Conservation (phyloP, 2,888 invertebrate genomes). For the Zele albiditarsus region DNA sequence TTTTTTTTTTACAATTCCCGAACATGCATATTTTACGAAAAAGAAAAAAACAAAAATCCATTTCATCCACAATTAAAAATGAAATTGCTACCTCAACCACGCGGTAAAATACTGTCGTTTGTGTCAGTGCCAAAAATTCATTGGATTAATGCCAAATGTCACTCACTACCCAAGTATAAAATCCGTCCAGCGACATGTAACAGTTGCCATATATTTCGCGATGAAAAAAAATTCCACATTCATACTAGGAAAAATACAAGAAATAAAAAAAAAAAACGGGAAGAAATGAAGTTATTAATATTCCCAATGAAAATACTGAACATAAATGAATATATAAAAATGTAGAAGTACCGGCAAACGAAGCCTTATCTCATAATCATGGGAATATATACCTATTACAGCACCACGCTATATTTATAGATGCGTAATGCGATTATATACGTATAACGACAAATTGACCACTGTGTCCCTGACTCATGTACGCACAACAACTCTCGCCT, state of each 20-base stretch:
- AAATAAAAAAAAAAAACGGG: neutral
- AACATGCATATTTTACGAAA: neutral
- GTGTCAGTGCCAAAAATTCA: neutral
- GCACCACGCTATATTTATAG: constrained; percentile 38
- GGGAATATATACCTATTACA: constrained; percentile 19
- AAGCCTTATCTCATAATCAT: constrained; percentile 6
- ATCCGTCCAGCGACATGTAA: neutral
- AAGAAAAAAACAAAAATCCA: neutral
- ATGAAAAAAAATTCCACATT: neutral
- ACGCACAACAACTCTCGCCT: constrained; percentile 33
- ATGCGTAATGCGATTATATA: constrained; percentile 35
- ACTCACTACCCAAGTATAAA: neutral
- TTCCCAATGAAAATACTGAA: neutral
- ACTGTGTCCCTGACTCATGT: constrained; percentile 45
- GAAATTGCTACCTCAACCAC: neutral
- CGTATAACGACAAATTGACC: constrained; percentile 38
- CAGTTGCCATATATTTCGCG: neutral
- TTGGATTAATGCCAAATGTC: constrained; percentile 5
- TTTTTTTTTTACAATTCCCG: neutral
- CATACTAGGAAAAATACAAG: neutral
- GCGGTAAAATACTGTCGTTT: neutral
- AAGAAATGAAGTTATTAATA: neutral
- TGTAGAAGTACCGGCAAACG: neutral
- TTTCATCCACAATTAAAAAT: constrained; percentile 8
- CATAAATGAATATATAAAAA: neutral